Evolutionary conservation across 2,888 invertebrate genomes (phyloP).

Genomic region (Mimachlamys varia): DNA sequence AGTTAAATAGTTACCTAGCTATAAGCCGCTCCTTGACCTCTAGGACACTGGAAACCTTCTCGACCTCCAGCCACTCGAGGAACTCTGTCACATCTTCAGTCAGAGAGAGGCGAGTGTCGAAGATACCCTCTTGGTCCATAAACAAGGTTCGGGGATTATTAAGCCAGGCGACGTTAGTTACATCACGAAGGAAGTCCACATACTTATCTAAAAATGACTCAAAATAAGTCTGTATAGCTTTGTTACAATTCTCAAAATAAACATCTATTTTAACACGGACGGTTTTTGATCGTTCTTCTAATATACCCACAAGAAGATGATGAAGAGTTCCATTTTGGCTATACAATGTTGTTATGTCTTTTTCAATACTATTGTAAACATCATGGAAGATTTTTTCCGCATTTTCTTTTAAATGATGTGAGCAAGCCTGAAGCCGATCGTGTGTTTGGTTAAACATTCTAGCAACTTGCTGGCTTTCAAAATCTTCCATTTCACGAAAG

Average conservation of each 20-base stretch:
- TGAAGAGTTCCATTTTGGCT: slow-evolving; percentile 62
- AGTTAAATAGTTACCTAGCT: slow-evolving; percentile 56
- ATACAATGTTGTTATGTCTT: slow-evolving; percentile 60
- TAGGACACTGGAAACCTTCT: slow-evolving; percentile 70
- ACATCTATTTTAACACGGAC: slow-evolving; percentile 62
- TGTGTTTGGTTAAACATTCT: slow-evolving; percentile 63
- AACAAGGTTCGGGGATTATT: slow-evolving; percentile 73
- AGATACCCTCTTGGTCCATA: slow-evolving; percentile 64
- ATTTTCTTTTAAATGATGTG: slow-evolving; percentile 64
- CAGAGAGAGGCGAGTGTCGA: slow-evolving; percentile 53
- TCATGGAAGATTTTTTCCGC: slow-evolving; percentile 57
- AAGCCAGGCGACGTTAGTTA: slow-evolving; percentile 75
- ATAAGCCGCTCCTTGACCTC: slow-evolving; percentile 61
- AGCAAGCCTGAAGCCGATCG: slow-evolving; percentile 69
- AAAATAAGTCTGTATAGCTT: slow-evolving; percentile 65
- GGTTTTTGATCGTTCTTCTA: slow-evolving; percentile 56
- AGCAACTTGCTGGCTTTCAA: slow-evolving; percentile 66
- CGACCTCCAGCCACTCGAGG: slow-evolving; percentile 73
- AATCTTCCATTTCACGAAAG: slow-evolving; percentile 61
- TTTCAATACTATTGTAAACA: slow-evolving; percentile 50
- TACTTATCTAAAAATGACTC: slow-evolving; percentile 66
- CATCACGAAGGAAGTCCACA: slow-evolving; percentile 67
- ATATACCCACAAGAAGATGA: slow-evolving; percentile 55
- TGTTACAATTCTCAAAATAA: slow-evolving; percentile 69
- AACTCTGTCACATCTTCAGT: slow-evolving; percentile 65